A percentile compares a stretch with the other conserved stretches of the same genome.
Conservation (phyloP, 2,888 invertebrate genomes). For the Hirtodrosophila duncani region DNA sequence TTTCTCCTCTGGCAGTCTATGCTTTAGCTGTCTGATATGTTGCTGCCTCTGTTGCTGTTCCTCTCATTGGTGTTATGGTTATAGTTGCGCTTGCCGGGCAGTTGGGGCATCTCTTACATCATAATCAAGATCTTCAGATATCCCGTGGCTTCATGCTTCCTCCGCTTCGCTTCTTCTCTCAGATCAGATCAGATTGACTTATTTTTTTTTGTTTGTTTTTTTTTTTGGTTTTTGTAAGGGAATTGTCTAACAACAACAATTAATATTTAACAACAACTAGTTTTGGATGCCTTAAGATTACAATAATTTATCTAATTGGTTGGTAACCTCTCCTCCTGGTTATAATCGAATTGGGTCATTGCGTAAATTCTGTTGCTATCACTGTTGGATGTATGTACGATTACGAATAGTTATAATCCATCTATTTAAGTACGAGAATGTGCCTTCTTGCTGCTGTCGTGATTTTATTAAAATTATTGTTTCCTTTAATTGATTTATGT, state of each 20-base stretch:
- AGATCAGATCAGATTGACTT: no score
- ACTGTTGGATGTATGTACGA: constrained; percentile 18
- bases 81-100: neutral
- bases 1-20: constrained; percentile 11
- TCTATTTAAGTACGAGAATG: constrained; percentile 2
- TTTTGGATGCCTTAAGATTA: constrained; percentile 23
- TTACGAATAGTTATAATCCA: constrained; percentile 20
- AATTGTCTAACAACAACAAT: constrained; percentile 30
- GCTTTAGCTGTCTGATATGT: constrained; percentile 46
- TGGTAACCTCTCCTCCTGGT: constrained; percentile 10
- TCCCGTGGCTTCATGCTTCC: no score
- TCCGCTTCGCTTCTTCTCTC: no score
- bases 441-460: constrained; percentile 19
- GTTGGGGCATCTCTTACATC: constrained; percentile 21
- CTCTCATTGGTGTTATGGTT: constrained; percentile 1
- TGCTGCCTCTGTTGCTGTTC: constrained; percentile 10
- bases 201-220: no score
- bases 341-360: constrained; percentile 9
- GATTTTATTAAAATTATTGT: constrained; percentile 55
- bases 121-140: neutral
- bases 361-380: constrained; percentile 59
- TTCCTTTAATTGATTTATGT: constrained; percentile 65
- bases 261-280: constrained; percentile 1
- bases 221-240: no score
- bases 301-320: constrained; percentile 38